phyloP scores from a whole-genome alignment of 2,113 vertebrate species.

The Laticauda laticaudata region DNA sequence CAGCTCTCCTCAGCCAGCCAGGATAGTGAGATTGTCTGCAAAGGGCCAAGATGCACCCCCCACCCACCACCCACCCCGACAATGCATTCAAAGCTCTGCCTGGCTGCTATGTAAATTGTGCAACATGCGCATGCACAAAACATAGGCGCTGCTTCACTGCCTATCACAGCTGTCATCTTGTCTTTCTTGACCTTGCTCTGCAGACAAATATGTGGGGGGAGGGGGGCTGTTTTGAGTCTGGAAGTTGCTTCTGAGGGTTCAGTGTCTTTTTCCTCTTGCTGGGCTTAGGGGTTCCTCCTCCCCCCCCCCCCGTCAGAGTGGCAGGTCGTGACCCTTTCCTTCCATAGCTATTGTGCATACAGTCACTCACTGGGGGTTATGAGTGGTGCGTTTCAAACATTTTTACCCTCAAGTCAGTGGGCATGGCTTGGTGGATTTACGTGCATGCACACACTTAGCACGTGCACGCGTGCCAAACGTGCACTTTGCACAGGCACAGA shows the following conservation, averaged over 20 bases:
- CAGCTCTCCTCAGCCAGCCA: background rate
- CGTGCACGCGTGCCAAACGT: too few relatives aligned
- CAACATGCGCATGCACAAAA: background rate
- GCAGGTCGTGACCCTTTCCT: background rate
- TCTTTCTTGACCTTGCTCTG: background rate
- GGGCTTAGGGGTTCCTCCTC: background rate
- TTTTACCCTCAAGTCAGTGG: too few relatives aligned
- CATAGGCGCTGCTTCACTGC: background rate
- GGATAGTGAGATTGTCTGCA: background rate
- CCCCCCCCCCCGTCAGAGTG: background rate
- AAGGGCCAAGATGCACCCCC: background rate
- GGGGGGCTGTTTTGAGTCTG: background rate
- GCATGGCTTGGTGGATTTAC: too few relatives aligned
- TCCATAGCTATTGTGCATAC: background rate
- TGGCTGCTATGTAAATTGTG: background rate
- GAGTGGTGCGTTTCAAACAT: too few relatives aligned
- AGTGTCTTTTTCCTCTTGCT: background rate
- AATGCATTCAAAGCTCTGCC: background rate
- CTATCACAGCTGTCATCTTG: background rate
- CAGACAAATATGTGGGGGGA: background rate
- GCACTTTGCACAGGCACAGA: too few relatives aligned
- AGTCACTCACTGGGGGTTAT: background rate
- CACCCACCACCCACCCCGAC: background rate
- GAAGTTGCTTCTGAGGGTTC: background rate
- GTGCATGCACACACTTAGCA: too few relatives aligned